phyloP scores from a whole-genome alignment of 2,113 vertebrate genomes.

The Nettapus auritus region DNA sequence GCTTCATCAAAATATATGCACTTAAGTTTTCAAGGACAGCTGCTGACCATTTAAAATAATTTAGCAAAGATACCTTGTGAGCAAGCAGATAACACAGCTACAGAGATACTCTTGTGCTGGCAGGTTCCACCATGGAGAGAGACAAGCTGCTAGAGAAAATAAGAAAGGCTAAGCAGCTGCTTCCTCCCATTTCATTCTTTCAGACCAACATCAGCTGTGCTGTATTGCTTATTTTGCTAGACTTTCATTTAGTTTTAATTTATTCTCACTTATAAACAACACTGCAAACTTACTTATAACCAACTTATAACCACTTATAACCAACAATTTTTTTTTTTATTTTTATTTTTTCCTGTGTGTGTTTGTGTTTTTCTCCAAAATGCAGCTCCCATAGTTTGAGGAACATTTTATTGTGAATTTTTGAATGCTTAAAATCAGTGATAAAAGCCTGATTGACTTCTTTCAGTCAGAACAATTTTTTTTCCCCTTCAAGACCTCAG shows the following conservation, averaged over 20 bases:
- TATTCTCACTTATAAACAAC: not conserved
- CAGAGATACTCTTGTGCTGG: not conserved
- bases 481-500: not conserved
- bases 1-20: not conserved
- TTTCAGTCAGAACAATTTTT: not conserved
- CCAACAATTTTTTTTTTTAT: too few species aligned
- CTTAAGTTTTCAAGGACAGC: not conserved
- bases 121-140: not conserved
- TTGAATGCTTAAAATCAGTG: not conserved
- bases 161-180: fast-evolving
- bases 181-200: not conserved
- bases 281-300: too few species aligned
- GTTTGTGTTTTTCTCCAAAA: not conserved
- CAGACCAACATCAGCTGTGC: not conserved
- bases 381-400: not conserved
- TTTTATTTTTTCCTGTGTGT: too few species aligned
- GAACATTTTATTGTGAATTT: not conserved
- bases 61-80: not conserved
- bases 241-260: not conserved
- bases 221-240: not conserved
- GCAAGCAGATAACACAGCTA: not conserved
- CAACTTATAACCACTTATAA: too few species aligned
- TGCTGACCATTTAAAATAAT: not conserved
- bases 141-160: fast-evolving
- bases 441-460: not conserved